Percentiles rank a stretch among this genome's conserved stretches.
These are phyloP conservation scores for Anniella stebbinsi DNA, from an alignment of 2,797 vertebrate species.

Conservation along the genomic window DNA sequence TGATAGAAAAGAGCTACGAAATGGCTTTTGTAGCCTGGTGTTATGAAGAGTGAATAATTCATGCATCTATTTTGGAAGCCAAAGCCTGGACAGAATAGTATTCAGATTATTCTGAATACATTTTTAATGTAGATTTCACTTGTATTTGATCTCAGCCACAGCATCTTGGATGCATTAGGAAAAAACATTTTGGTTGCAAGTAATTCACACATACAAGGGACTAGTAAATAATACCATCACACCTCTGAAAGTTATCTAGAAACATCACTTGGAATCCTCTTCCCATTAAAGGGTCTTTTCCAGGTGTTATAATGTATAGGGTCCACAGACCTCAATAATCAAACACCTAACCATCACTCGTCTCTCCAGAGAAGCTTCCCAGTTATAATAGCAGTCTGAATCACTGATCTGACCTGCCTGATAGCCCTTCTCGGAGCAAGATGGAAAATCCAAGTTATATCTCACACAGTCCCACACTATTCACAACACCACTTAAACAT, in stretches of 20 bases:
- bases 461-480: background rate
- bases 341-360: background rate
- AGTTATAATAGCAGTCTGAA: background rate
- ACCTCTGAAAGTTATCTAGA: background rate
- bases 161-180: slow-evolving; percentile 63
- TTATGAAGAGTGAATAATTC: slow-evolving; percentile 64
- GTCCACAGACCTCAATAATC: background rate
- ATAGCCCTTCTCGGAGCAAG: background rate
- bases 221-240: background rate
- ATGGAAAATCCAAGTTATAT: background rate
- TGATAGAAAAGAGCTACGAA: slow-evolving; percentile 48
- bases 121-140: slow-evolving; percentile 64
- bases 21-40: slow-evolving; percentile 20
- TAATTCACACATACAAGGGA: slow-evolving; percentile 29
- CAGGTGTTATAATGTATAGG: background rate
- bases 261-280: background rate
- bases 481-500: background rate
- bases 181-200: slow-evolving; percentile 66
- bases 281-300: background rate
- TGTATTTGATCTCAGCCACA: slow-evolving; percentile 63
- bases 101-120: slow-evolving; percentile 46
- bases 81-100: slow-evolving; percentile 45
- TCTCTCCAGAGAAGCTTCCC: background rate
- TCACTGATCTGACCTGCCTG: background rate
- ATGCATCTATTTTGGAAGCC: slow-evolving; percentile 57